Base-by-base conservation (phyloP, 1,140 invertebrate species). In the Drosophila guanche region DNA sequence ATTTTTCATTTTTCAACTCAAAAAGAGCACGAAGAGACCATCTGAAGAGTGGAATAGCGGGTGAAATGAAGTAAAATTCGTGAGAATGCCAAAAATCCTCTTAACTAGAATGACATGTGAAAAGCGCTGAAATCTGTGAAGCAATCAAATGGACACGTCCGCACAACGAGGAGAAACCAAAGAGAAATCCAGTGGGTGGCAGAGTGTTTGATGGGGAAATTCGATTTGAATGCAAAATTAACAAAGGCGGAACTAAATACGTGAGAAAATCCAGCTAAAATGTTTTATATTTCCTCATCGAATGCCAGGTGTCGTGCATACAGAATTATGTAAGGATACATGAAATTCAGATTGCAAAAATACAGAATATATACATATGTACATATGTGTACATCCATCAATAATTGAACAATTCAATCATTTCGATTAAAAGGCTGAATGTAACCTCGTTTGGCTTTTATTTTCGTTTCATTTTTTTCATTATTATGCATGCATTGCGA, bases 121-220 rank as follows among this genome's bases (percentile, higher is more conserved):
- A 88, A 85, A 85, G 69, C 81, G 69, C n/a, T 53, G 53, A 86
- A 86, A 86, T 86, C 81, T 80, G 81, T 78, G 76, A 70, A 66
- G 81, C 85, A 81, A 86, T 86, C 81, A 86, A 78, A 88, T 81
- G 83, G 81, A 86, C 81, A 86, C 81, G 81, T 86, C 54, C 83
- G 33, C 22, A 59, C 55, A 69, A 37, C 12, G 1, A 33, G 25
- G 5, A 48, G 48, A 78, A 59, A 66, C 77, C 60, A 72, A 77
- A 66, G 45, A 52, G 12, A 70, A 69, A 40, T 66, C 43, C 45
- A 23, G 63, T 70, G 75, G 33, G 80, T 54, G 79, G 33, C 41
- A 8, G 61, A 16, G 48, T 2, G 14, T 42, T 53, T 33, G 29
- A 51, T 57, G 27, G 23, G 14, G 60, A 66, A 74, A 74, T 74